Base-by-base conservation (phyloP, 2,888 invertebrate genomes). In the Caenorhabditis wallacei region DNA sequence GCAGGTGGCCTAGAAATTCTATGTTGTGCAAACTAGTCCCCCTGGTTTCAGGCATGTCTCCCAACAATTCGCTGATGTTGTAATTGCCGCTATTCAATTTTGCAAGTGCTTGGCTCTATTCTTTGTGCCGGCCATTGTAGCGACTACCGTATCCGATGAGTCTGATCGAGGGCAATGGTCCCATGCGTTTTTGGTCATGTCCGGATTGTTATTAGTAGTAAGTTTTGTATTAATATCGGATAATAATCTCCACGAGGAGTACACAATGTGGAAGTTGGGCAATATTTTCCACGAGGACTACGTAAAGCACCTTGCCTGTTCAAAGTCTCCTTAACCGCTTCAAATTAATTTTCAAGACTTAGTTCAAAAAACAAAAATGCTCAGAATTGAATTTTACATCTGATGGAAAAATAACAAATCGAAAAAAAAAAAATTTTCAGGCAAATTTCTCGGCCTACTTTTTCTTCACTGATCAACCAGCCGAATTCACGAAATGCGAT, bases 1-100 rank as follows among this genome's bases (percentile, higher is more conserved):
- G 69, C 11, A 69, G 72, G 74, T 74, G 7, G 24, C 26, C 16
- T 2, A 2, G 4, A 13, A 46, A 13, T 30, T 8, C 30, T 30
- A n/a, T n/a, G n/a, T n/a, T n/a, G n/a, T n/a, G n/a, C n/a, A n/a
- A n/a, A n/a, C 8, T 3, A 30, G 30, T 30, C 8, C 30, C 8
- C 30, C n/a, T n/a, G n/a, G n/a, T 61, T 30, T 0, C 68, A 76
- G 75, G 51, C 51, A 71, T 48, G 70, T 80, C n/a, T 66, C 71
- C 35, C 75, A 76, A 63, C 82, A 82, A 63, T 82, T 66, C 64
- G 82, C 79, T 13, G 79, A 82, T 35, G 79, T 82, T 24, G 79
- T 79, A 2, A 79, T 82, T 22, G 78, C 82, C 2, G 76, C 79
- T 0, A 79, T 82, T 20, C 82, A 82, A 40, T 82, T 78, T 46